phyloP scores from a whole-genome alignment of 2,113 vertebrate genomes.

The Tringa solitaria region DNA sequence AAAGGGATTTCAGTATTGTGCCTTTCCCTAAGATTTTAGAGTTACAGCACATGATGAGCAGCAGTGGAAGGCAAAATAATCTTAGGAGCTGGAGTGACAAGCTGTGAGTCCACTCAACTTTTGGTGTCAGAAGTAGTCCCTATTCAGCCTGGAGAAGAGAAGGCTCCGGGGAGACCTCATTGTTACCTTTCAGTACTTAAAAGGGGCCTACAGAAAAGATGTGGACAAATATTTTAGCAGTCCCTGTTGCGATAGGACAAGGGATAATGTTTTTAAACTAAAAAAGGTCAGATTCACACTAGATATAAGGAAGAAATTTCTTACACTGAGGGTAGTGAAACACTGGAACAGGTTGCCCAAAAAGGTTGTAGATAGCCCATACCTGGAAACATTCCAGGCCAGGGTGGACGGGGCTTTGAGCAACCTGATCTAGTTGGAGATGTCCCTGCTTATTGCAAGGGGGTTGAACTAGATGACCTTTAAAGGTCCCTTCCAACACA shows the following conservation, averaged over 20 bases:
- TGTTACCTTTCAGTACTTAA: background rate
- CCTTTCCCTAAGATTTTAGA: background rate
- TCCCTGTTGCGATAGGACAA: background rate
- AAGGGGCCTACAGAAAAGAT: background rate
- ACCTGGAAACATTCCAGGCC: background rate
- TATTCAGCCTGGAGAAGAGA: background rate
- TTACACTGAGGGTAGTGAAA: background rate
- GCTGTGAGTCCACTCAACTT: background rate
- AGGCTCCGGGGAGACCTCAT: background rate
- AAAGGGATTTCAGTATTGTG: fast-evolving
- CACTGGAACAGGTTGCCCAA: background rate
- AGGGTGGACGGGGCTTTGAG: background rate
- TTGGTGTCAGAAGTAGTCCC: background rate
- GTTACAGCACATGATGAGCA: background rate
- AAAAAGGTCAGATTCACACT: background rate
- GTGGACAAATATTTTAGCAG: background rate
- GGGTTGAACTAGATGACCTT: background rate
- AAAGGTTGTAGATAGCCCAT: background rate
- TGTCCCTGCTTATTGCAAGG: background rate
- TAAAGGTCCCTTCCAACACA: background rate
- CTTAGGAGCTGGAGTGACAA: background rate
- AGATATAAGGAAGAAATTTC: background rate
- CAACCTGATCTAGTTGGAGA: background rate
- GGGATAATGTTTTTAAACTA: background rate
- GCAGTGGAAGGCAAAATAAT: background rate